phyloP scores from a whole-genome alignment of 2,797 vertebrate genomes.

The Cyprinella venusta region DNA sequence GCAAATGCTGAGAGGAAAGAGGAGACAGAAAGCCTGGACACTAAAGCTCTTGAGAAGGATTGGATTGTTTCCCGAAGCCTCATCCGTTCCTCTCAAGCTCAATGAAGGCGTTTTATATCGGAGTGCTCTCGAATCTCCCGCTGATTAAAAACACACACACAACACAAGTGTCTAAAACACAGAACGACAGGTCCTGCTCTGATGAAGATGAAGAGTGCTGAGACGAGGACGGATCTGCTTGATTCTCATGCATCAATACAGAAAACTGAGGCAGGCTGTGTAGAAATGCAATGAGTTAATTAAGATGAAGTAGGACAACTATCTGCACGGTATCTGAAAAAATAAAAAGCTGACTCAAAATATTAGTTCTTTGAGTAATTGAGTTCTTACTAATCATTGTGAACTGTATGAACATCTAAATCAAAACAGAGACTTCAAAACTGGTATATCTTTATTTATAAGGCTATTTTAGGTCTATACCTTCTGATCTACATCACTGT shows the following conservation, averaged over 20 bases:
- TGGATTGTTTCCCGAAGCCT: conserved; percentile 20
- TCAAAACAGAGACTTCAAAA: too few relatives aligned
- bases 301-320: conserved; percentile 49
- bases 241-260: conserved; percentile 41
- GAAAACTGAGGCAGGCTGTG: conserved; percentile 41
- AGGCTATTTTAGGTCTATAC: too few relatives aligned
- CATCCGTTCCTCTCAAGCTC: conserved; percentile 6
- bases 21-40: conserved; percentile 30
- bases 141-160: conserved; percentile 12
- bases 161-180: conserved; percentile 32
- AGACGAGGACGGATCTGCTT: conserved; percentile 30
- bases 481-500: too few relatives aligned
- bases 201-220: conserved; percentile 51
- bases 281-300: conserved; percentile 53
- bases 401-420: too few relatives aligned
- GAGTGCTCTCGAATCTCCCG: conserved; percentile 12
- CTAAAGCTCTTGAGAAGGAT: conserved; percentile 36
- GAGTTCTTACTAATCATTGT: too few relatives aligned
- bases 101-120: conserved; percentile 31
- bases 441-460: too few relatives aligned
- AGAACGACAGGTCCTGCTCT: conserved; percentile 15
- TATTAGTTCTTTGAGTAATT: too few relatives aligned
- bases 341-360: too few relatives aligned
- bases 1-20: background rate
- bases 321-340: too few relatives aligned